Evolutionary conservation across 2,797 vertebrate species (phyloP).

Genomic region (Diglossa cyanea): DNA sequence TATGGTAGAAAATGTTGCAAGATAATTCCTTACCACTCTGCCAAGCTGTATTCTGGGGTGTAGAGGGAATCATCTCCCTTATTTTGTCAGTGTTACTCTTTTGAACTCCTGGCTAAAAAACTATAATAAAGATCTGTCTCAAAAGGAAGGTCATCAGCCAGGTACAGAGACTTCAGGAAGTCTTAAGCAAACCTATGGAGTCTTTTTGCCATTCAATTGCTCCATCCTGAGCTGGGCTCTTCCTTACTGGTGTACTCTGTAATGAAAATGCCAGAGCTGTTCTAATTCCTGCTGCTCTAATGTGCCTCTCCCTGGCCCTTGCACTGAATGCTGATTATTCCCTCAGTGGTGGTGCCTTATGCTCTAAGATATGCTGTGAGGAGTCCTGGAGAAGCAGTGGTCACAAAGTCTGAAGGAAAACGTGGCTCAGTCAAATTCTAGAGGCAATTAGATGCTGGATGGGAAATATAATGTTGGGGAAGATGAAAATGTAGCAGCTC

Average conservation of each 20-base stretch:
- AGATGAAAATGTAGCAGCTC: not conserved
- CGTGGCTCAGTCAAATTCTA: not conserved
- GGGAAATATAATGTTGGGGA: not conserved
- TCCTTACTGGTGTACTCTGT: not conserved
- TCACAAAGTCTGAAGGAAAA: not conserved
- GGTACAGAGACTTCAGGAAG: slow-evolving; percentile 17
- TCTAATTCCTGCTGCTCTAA: slow-evolving; percentile 20
- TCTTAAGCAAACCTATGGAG: not conserved
- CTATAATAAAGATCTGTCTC: slow-evolving; percentile 7
- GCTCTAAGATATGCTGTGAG: too few species aligned
- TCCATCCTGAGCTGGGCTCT: not conserved
- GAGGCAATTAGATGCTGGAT: not conserved
- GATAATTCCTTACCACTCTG: not conserved
- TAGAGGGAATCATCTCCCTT: slow-evolving; percentile 26
- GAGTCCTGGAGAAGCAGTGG: not conserved
- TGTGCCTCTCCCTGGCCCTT: not conserved
- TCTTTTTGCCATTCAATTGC: not conserved
- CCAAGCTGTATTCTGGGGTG: not conserved
- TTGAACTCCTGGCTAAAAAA: slow-evolving; percentile 18
- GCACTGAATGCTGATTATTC: not conserved
- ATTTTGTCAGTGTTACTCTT: slow-evolving; percentile 1
- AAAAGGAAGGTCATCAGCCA: slow-evolving; percentile 29
- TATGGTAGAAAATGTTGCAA: not conserved
- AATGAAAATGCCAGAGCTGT: not conserved
- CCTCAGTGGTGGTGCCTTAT: not conserved